Evolutionary conservation across 1,140 invertebrate species (phyloP), one percentile per base, ranked within the genome.

Genomic region (Oscheius sp.): DNA sequence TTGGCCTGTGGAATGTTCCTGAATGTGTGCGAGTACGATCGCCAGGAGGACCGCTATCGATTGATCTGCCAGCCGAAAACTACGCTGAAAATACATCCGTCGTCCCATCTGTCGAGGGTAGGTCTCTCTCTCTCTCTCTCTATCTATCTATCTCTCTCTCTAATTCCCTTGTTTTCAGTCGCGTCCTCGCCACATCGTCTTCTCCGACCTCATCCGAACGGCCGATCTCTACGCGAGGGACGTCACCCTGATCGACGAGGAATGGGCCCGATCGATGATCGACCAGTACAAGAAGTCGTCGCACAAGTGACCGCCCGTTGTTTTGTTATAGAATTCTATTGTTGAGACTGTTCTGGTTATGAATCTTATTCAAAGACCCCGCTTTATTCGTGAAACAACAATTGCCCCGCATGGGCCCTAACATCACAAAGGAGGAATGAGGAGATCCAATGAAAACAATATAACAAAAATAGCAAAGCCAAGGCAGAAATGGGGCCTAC

Each of bases 1-100:
- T 82, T 96, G 18, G 83, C 92, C 18, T 88, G 89, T 64, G 94
- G 93, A 18, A 86, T 95, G 18, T 94, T 92, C 82, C 91, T 91
- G 84, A 96, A 95, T 86, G 88, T 93, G 71, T 82, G 80, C 35
- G 63, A 78, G n/a, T 81, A 78, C 52, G 82, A 82, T 67, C 32
- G 46, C 3, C 70, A 79, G 92, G 93, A n/a, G 90, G 93, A 86
- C 80, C 93, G 4, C 90, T 93, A 74, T 88, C 87, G 77, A 90
- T 91, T 79, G 89, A 88, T 46, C 85, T 80, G 90, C 61, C 87
- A 88, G 36, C 88, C 88, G 28, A 88, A 87, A 63, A 89, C 91
- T 84, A 84, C 87, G 26, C 90, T 91, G 3, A 84, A 87, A 36
- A 91, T 96, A 81, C 93, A 96, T 87, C 93, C 93, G 7, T 90